Evolutionary conservation across 2,113 vertebrate species (phyloP).

Genomic region (Oncorhynchus clarkii): DNA sequence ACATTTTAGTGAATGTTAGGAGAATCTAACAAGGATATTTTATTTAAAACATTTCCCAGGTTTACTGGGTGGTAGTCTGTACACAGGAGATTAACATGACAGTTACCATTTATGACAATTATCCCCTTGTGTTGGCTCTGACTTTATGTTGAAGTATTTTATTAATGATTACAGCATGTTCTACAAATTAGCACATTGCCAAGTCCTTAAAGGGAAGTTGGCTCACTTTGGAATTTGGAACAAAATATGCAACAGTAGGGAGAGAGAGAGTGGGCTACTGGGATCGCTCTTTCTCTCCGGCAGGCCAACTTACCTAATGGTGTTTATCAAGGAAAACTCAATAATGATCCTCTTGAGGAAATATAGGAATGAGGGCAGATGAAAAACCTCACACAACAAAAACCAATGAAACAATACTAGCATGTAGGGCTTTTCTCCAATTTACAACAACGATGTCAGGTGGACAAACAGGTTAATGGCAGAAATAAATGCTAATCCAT

Average conservation of each 20-base stretch:
- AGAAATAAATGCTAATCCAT: slow-evolving; percentile 8
- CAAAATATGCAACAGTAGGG: not conserved
- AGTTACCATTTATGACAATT: too few relatives aligned
- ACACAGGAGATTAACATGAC: too few relatives aligned
- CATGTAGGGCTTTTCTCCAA: not conserved
- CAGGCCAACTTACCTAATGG: not conserved
- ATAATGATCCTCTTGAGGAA: not conserved
- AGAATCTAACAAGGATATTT: too few relatives aligned
- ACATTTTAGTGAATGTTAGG: too few relatives aligned
- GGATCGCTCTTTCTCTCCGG: not conserved
- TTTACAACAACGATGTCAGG: not conserved
- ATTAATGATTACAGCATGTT: not conserved
- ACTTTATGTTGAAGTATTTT: too few relatives aligned
- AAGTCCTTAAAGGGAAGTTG: not conserved
- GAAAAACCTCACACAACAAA: not conserved
- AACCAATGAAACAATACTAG: not conserved
- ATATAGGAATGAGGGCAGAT: not conserved
- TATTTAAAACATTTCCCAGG: too few relatives aligned
- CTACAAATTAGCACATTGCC: not conserved
- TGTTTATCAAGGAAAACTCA: not conserved
- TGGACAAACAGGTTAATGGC: not conserved
- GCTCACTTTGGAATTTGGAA: not conserved
- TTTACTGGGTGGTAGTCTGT: too few relatives aligned
- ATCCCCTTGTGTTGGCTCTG: too few relatives aligned
- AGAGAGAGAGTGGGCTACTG: not conserved